Percentiles rank a stretch among this genome's conserved stretches.
phyloP scores from a whole-genome alignment of 1,140 invertebrate genomes.

The Aporrectodea caliginosa region DNA sequence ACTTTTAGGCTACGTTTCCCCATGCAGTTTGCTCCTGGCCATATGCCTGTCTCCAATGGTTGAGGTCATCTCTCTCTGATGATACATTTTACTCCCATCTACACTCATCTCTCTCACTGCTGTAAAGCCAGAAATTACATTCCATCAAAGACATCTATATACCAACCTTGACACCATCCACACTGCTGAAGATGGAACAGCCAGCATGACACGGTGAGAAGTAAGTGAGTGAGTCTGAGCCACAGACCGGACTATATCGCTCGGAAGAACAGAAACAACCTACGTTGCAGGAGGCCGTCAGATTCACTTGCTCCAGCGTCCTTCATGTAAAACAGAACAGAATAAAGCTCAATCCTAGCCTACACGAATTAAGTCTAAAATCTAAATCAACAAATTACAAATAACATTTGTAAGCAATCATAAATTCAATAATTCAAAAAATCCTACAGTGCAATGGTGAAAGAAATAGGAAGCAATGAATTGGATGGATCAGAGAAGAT shows the following conservation, averaged over 20 bases:
- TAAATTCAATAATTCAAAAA: neutral
- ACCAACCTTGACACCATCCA: too few relatives aligned
- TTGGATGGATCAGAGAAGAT: neutral
- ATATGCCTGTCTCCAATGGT: too few relatives aligned
- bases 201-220: slow-evolving; percentile 32
- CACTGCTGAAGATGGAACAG: too few relatives aligned
- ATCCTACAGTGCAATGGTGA: slow-evolving; percentile 29
- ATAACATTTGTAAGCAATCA: neutral
- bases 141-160: too few relatives aligned
- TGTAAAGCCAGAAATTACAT: too few relatives aligned
- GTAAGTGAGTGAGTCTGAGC: slow-evolving; percentile 20
- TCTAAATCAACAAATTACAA: neutral
- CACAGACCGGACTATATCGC: slow-evolving; percentile 31
- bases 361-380: too few relatives aligned
- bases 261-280: slow-evolving; percentile 36
- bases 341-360: neutral
- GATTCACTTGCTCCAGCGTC: neutral
- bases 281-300: slow-evolving; percentile 35
- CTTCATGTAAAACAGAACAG: neutral
- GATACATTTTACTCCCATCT: too few relatives aligned
- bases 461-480: slow-evolving; percentile 15
- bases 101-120: too few relatives aligned
- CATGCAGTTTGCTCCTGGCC: too few relatives aligned
- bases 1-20: too few relatives aligned
- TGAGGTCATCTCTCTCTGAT: too few relatives aligned